Evolutionary conservation across 2,888 invertebrate species (phyloP), one percentile per base, ranked within the genome.

Genomic region (Calameuta pallipes): DNA sequence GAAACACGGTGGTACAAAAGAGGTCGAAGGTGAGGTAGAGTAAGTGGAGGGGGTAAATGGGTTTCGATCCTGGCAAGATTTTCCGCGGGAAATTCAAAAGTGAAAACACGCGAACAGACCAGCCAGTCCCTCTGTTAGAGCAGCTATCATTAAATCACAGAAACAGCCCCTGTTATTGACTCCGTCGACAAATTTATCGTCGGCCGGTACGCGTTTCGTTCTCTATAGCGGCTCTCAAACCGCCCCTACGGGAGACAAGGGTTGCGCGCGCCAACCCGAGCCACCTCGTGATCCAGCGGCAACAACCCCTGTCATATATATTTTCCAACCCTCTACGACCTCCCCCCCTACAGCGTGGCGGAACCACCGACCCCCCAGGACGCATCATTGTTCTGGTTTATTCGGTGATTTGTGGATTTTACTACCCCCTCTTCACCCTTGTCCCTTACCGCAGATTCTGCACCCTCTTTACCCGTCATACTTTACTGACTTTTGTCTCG

Each of bases 401-500:
- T 91, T 89, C 90, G 89, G 90, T 91, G 91, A 91, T 91, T 91
- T 90, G 90, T 90, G 90, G 90, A 90, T 90, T 90, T 90, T 89
- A 89, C 88, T 86, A 82, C 84, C 85, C 81, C 81, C 84, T 80
- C 80, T 6, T 80, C 78, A 78, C 75, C 80, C 80, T 78, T 79
- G 78, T 76, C 79, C 79, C 82, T 41, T 41, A 41, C 41, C 41
- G 41, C 41, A 41, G 41, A 41, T 80, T 77, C 76, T 69, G 36
- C 76, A 76, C 75, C 76, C 41, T 41, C 41, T 15, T 41, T 41
- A 41, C 41, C 15, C 41, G 41, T 41, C 13, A 15, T 41, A 41
- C 41, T 41, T 41, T 41, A 41, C 41, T 15, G 15, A 41, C 41
- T 41, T 41, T 13, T 41, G 41, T 41, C 41, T 41, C 41, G 4